A percentile compares a stretch with the other conserved stretches of the same genome.
These are phyloP conservation scores for Apteryx owenii DNA, from an alignment of 2,113 vertebrate genomes.

Conservation along the genomic window DNA sequence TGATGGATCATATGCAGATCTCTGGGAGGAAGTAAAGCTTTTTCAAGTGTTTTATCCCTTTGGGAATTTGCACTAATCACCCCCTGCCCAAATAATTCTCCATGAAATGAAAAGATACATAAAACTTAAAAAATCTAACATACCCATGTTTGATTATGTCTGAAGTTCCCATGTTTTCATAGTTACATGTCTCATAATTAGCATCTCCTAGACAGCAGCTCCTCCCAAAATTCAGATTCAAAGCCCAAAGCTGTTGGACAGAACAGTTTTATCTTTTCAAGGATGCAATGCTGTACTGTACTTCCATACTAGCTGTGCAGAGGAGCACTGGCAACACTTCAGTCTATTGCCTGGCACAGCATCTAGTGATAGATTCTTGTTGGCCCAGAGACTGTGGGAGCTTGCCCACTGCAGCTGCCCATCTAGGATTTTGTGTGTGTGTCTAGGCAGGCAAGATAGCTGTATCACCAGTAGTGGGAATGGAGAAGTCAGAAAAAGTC, in stretches of 20 bases:
- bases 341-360: neutral
- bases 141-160: neutral
- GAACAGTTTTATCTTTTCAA: neutral
- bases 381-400: neutral
- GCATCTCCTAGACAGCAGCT: neutral
- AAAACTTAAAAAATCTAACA: neutral
- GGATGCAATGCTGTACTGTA: neutral
- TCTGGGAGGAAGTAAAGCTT: neutral
- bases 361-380: neutral
- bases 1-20: neutral
- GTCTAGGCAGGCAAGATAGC: neutral
- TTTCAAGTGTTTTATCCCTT: neutral
- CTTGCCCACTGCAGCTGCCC: neutral
- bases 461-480: neutral
- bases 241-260: neutral
- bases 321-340: neutral
- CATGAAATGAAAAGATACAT: neutral
- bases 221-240: neutral
- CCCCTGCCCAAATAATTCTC: neutral
- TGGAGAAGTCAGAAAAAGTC: neutral
- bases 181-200: neutral
- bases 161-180: neutral
- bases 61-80: neutral
- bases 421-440: neutral
- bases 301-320: neutral